These are phyloP conservation scores for Chydorus sphaericus DNA, from an alignment of 2,888 invertebrate genomes.

Conservation along the genomic window DNA sequence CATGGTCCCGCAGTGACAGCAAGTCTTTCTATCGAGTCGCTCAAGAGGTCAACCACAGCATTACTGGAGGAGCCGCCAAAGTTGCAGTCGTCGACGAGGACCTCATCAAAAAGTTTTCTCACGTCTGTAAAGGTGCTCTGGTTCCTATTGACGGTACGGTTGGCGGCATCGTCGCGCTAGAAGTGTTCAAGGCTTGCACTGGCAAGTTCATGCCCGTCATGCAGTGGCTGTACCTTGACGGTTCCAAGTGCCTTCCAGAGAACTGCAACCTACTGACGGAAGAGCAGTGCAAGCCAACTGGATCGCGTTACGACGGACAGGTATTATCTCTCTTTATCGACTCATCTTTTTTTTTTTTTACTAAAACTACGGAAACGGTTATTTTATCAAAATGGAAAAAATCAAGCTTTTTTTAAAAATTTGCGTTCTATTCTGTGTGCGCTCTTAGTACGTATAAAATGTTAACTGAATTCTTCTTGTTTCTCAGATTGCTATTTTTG, in stretches of 20 bases:
- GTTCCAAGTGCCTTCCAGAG: slow-evolving; percentile 71
- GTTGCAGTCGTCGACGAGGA: slow-evolving; percentile 50
- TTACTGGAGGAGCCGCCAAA: slow-evolving; percentile 31
- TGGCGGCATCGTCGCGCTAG: slow-evolving; percentile 94
- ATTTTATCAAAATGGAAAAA: too few species aligned
- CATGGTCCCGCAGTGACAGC: slow-evolving; percentile 48
- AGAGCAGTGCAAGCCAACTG: slow-evolving; percentile 49
- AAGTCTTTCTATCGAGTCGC: slow-evolving; percentile 27
- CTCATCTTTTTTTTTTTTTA: not conserved
- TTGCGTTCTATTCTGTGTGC: not conserved
- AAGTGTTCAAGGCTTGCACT: slow-evolving; percentile 90
- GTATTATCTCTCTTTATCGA: not conserved
- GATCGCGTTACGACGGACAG: slow-evolving; percentile 14
- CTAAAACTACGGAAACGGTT: too few species aligned
- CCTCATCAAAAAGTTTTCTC: slow-evolving; percentile 58
- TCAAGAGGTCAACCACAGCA: slow-evolving; percentile 35
- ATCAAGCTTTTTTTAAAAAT: slow-evolving; percentile 20
- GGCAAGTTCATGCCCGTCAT: slow-evolving; percentile 87
- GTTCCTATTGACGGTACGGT: slow-evolving; percentile 86
- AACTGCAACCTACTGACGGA: slow-evolving; percentile 39
- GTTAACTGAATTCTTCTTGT: too few species aligned
- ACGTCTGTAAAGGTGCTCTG: slow-evolving; percentile 59
- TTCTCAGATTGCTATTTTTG: slow-evolving; percentile 79
- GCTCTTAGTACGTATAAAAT: too few species aligned
- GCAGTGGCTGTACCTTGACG: slow-evolving; percentile 92